phyloP scores from a whole-genome alignment of 1,140 invertebrate species.

The Drosophila sechellia region DNA sequence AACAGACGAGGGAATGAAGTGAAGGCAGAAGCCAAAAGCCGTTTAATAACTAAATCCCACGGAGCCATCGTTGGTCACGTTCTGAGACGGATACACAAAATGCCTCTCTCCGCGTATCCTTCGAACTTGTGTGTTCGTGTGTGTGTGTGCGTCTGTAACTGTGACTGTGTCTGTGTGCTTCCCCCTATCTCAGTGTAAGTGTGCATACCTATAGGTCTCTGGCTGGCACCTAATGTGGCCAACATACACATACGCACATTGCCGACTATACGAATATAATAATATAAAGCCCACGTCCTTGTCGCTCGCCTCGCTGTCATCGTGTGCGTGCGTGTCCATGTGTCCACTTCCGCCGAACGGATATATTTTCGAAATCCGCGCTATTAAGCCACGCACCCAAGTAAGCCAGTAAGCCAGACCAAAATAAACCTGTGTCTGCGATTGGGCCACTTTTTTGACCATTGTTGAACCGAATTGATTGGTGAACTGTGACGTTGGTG shows the following conservation, averaged over 20 bases:
- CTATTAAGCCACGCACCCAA: conserved; percentile 39
- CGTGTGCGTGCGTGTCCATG: conserved; percentile 30
- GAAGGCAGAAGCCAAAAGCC: conserved; percentile 52
- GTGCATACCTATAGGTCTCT: conserved; percentile 64
- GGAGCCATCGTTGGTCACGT: conserved; percentile 54
- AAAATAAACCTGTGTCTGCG: conserved; percentile 28
- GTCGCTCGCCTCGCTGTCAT: conserved; percentile 37
- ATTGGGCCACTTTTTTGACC: background rate
- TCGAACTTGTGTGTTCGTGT: background rate
- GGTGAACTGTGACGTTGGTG: conserved; percentile 1
- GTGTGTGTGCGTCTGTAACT: conserved; percentile 4
- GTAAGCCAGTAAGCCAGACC: conserved; percentile 32
- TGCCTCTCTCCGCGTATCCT: conserved; percentile 24
- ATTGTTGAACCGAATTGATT: conserved; percentile 37
- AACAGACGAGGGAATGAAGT: conserved; percentile 43
- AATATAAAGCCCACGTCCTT: conserved; percentile 60
- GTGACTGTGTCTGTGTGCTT: background rate
- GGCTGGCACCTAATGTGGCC: conserved; percentile 66
- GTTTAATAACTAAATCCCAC: conserved; percentile 79
- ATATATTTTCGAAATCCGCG: conserved; percentile 70
- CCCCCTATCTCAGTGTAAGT: conserved; percentile 10
- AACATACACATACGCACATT: conserved; percentile 51
- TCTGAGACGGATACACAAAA: conserved; percentile 75
- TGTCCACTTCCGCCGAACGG: conserved; percentile 58
- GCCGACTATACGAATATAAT: conserved; percentile 69